Percentiles rank a stretch among this genome's conserved stretches.
phyloP scores from a whole-genome alignment of 2,888 invertebrate genomes.

The Lycocerus yunnanus region DNA sequence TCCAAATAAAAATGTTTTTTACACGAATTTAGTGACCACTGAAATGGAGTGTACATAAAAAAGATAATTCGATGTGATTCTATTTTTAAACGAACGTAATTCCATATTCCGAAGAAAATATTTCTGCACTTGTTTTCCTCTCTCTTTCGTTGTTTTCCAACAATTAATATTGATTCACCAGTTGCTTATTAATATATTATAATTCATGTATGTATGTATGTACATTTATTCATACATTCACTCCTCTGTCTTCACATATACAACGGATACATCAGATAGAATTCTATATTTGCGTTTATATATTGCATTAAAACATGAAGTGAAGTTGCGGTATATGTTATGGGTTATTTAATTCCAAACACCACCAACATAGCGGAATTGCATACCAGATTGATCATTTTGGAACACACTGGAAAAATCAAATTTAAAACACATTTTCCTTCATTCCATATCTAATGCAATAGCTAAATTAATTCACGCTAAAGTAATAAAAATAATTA shows the following conservation, averaged over 20 bases:
- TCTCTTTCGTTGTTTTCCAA: neutral
- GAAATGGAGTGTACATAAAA: too few relatives aligned
- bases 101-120: too few relatives aligned
- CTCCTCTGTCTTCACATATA: neutral
- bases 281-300: neutral
- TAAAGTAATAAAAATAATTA: neutral
- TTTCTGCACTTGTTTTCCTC: neutral
- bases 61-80: too few relatives aligned
- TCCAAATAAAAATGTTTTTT: too few relatives aligned
- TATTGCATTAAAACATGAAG: neutral
- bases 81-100: too few relatives aligned
- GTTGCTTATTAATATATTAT: too few relatives aligned
- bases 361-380: too few relatives aligned
- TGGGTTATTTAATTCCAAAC: too few relatives aligned
- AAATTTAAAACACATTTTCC: too few relatives aligned
- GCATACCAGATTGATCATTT: too few relatives aligned
- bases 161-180: neutral
- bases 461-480: neutral
- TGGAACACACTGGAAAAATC: too few relatives aligned
- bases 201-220: neutral
- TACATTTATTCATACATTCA: neutral
- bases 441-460: neutral
- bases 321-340: neutral
- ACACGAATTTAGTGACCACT: too few relatives aligned
- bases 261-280: neutral